Evolutionary conservation across 30 jellyfish, hydroid and myxozoan genomes (phyloP).

Genomic region (Turritopsis rubra): DNA sequence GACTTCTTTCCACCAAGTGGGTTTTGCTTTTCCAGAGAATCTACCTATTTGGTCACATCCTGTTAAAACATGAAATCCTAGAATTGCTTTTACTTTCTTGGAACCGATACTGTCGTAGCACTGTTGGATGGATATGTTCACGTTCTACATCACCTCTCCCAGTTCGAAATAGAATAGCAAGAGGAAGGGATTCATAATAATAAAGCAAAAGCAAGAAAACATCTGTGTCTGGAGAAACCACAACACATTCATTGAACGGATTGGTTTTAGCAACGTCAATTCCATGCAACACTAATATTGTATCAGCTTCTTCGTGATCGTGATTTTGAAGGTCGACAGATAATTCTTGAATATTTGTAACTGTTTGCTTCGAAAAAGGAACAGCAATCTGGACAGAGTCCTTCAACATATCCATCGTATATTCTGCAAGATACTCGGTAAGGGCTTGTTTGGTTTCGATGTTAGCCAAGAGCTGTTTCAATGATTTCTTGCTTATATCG

Average conservation of each 20-base stretch:
- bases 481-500: not conserved
- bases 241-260: constrained; percentile 33
- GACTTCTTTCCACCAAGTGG: constrained; percentile 9
- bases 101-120: not conserved
- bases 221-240: constrained; percentile 39
- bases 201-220: constrained; percentile 24
- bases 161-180: not conserved
- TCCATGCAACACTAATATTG: constrained; percentile 10
- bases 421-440: constrained; percentile 8
- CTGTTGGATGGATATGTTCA: not conserved
- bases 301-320: constrained; percentile 39
- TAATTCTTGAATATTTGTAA: not conserved
- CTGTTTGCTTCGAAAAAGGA: constrained; percentile 10
- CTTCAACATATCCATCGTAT: not conserved
- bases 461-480: constrained; percentile 8
- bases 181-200: constrained; percentile 21
- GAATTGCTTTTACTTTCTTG: not conserved
- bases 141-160: constrained; percentile 5
- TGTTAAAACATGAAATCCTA: constrained; percentile 19
- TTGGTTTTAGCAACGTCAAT: constrained; percentile 31
- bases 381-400: constrained; percentile 25
- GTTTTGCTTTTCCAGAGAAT: constrained; percentile 18
- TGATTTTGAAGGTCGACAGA: not conserved
- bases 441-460: constrained; percentile 15
- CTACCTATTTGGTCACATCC: constrained; percentile 21